These are phyloP conservation scores for Atlantisia rogersi DNA, from an alignment of 2,113 vertebrate species.

Conservation along the genomic window DNA sequence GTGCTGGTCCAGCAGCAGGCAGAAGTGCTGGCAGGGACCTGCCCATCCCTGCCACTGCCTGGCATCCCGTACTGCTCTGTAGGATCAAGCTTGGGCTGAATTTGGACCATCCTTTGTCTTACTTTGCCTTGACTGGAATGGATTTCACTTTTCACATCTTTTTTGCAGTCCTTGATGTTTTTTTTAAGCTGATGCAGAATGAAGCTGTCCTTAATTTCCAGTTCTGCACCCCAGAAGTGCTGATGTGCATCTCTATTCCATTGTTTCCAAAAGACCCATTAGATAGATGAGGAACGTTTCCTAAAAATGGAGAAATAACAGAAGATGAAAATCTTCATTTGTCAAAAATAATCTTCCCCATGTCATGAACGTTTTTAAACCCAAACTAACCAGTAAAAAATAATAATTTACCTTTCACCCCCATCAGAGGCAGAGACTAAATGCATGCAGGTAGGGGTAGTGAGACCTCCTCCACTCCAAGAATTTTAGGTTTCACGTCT, in stretches of 20 bases:
- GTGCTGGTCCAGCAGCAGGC: background rate
- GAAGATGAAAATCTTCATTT: background rate
- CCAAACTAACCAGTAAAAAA: background rate
- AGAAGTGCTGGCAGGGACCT: background rate
- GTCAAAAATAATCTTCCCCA: background rate
- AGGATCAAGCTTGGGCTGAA: background rate
- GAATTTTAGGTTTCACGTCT: background rate
- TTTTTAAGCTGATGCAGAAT: background rate
- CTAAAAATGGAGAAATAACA: background rate
- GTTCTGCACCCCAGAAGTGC: background rate
- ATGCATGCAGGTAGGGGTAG: background rate
- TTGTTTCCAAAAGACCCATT: background rate
- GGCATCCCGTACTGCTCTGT: fast-evolving
- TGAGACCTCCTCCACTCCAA: background rate
- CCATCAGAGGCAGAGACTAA: background rate
- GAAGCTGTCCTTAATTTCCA: background rate
- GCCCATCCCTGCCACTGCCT: fast-evolving
- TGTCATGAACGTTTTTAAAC: background rate
- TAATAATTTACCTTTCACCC: background rate
- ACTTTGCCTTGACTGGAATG: background rate
- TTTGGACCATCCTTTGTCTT: background rate
- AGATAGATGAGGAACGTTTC: background rate
- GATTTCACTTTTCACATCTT: background rate
- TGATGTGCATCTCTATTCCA: background rate
- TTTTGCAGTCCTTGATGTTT: background rate